Conservation (phyloP, 1,140 invertebrate genomes). For the Lordiphosa clarofinis region DNA sequence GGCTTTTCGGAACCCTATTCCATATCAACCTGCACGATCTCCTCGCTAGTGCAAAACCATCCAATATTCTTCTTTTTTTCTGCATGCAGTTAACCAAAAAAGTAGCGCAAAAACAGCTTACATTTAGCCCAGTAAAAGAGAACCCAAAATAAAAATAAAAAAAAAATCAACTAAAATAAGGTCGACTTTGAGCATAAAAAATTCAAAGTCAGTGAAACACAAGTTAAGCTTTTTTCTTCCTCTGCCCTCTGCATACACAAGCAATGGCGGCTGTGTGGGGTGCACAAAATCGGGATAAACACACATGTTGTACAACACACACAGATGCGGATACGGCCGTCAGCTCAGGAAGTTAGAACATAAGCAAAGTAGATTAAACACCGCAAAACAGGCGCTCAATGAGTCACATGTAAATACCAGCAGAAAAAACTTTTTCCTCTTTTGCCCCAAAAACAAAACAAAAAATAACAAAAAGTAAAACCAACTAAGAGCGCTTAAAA, state of each 20-base stretch:
- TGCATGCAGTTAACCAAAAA: conserved; percentile 70
- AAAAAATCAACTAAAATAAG: conserved; percentile 21
- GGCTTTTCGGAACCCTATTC: too few relatives aligned
- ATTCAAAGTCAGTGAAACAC: conserved; percentile 76
- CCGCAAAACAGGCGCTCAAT: conserved; percentile 74
- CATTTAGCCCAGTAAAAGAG: conserved; percentile 17
- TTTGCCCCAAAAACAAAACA: conserved; percentile 39
- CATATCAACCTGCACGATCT: too few relatives aligned
- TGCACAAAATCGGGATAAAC: conserved; percentile 73
- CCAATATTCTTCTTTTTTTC: conserved; percentile 18
- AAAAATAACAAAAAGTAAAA: conserved; percentile 26
- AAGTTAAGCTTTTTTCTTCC: conserved; percentile 72
- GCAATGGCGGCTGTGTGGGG: conserved; percentile 9
- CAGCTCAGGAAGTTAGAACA: conserved; percentile 48
- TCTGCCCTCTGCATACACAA: conserved; percentile 34
- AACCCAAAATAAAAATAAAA: conserved; percentile 8
- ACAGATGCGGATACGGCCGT: conserved; percentile 18
- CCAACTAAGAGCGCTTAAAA: conserved; percentile 9
- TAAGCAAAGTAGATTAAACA: conserved; percentile 76
- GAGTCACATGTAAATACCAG: conserved; percentile 65
- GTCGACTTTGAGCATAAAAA: conserved; percentile 70
- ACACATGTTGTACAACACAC: conserved; percentile 71
- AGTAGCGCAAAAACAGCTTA: conserved; percentile 72
- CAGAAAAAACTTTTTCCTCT: conserved; percentile 32
- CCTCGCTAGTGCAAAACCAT: too few relatives aligned